These are phyloP conservation scores for Mesoclemmys tuberculata DNA, from an alignment of 2,113 vertebrate genomes.

Conservation along the genomic window DNA sequence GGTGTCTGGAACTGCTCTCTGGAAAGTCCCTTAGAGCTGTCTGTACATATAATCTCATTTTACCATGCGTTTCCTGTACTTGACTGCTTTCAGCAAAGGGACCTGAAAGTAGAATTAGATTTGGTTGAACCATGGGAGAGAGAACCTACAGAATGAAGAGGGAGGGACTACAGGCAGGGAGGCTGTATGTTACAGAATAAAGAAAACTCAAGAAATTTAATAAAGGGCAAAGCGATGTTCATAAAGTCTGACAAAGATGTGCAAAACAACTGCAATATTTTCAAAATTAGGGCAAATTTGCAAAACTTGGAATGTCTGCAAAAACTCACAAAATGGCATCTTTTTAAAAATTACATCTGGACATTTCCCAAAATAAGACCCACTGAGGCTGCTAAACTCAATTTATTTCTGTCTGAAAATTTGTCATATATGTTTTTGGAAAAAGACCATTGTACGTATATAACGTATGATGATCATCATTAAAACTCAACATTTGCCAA, in stretches of 20 bases:
- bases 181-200: not conserved
- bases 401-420: no score
- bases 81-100: not conserved
- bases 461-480: no score
- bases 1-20: slow-evolving; percentile 55
- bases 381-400: no score
- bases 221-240: not conserved
- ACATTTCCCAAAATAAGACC: no score
- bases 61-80: slow-evolving; percentile 23
- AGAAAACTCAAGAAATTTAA: not conserved
- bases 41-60: slow-evolving; percentile 49
- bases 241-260: not conserved
- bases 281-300: not conserved
- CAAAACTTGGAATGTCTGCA: not conserved
- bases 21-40: slow-evolving; percentile 7
- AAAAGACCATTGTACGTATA: no score
- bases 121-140: not conserved
- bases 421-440: no score
- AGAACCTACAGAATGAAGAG: not conserved
- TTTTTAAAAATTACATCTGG: no score
- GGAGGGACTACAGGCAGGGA: accelerated
- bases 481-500: no score
- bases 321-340: not conserved
- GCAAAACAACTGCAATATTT: not conserved
- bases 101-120: not conserved